These are phyloP conservation scores for Pristionchus fissidentatus DNA, from an alignment of 2,888 invertebrate genomes.

Conservation along the genomic window DNA sequence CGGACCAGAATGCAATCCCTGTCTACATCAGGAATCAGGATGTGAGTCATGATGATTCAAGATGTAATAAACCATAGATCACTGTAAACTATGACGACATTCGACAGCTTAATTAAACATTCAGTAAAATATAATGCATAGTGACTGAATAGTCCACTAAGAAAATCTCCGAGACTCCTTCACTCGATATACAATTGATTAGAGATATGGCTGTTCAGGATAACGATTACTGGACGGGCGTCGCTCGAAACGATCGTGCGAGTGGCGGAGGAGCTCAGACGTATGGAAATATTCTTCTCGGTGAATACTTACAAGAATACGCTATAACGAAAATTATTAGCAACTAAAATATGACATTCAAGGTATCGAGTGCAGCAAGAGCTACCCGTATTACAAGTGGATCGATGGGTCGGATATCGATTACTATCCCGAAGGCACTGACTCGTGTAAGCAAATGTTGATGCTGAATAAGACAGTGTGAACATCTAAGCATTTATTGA, in stretches of 20 bases:
- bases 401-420: neutral
- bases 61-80: neutral
- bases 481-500: neutral
- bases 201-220: no score
- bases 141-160: no score
- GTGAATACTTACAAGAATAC: neutral
- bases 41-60: neutral
- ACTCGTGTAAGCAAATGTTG: neutral
- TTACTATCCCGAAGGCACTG: neutral
- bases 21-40: conserved; percentile 4
- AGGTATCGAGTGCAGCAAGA: neutral
- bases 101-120: no score
- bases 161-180: no score
- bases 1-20: neutral
- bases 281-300: neutral
- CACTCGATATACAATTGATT: neutral
- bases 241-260: neutral
- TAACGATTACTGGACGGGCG: conserved; percentile 7
- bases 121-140: no score
- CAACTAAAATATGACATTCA: neutral
- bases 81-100: no score
- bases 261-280: neutral
- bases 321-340: neutral
- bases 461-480: no score
- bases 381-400: neutral